Base-by-base conservation (phyloP, 1,140 invertebrate species). In the Drosophila baimaii region DNA sequence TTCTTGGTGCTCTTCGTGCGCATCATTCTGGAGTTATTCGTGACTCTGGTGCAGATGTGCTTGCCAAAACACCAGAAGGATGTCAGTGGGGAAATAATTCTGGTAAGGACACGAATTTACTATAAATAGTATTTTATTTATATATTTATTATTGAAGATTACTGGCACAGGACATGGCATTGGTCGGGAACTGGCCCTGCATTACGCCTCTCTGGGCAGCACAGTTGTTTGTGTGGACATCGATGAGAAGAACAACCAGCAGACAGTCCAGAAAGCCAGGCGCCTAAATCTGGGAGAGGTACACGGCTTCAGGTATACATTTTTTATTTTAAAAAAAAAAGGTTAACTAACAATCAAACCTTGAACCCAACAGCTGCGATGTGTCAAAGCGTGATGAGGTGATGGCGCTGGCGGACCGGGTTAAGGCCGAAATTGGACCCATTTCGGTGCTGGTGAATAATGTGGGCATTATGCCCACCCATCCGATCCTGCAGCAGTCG, bases 131-230 rank as follows among this genome's bases (percentile, higher is more conserved):
- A 39, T 9, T 2, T 0, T 9, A 23, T 6, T 23, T 17, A 6
- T 25, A 19, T 17, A 1, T 4, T 21, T 43, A 8, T 31, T 21
- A 51, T 69, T 55, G 57, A 92, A 99, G 93, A 95, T 99, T 57
- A 98, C 98, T 23, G 98, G 98, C 35, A 95, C 96, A 17, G 98
- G 97, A 5, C 97, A 97, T 93, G 98, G 98, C 13, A 96, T 99
- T 79, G 98, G 98, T 3, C 94, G 95, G 47, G 94, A 97, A 74
- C 92, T 98, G 72, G 96, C 97, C 5, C 92, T 96, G n/a, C 94
- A 96, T 61, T 97, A 98, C 88, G 95, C 95, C 1, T 93, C 94
- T 25, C 93, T 96, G 10, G 97, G 97, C 1, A 95, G 96, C 23
- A 95, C 93, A 1, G 93, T 99, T 3, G 94, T 99, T 0, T 95